These are phyloP conservation scores for Drosophila gaucha DNA, from an alignment of 2,888 invertebrate species.

Conservation along the genomic window DNA sequence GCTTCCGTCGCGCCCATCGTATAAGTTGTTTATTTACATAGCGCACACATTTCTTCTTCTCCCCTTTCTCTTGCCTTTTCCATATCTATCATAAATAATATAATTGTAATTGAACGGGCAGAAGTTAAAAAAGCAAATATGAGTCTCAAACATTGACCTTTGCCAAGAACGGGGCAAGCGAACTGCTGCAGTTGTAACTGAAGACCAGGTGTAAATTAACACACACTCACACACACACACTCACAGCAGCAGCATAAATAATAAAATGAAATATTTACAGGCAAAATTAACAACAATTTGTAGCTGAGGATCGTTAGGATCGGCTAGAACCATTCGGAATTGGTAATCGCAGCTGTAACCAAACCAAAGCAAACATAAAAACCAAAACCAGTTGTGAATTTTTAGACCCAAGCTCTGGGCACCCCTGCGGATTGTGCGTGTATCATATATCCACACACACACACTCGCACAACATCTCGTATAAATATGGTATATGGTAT, in stretches of 20 bases:
- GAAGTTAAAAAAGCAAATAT: constrained; percentile 57
- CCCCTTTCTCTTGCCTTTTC: neutral
- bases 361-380: neutral
- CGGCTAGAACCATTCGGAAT: constrained; percentile 31
- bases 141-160: constrained; percentile 66
- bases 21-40: constrained; percentile 66
- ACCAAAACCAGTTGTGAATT: constrained; percentile 15
- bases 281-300: constrained; percentile 80
- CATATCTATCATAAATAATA: constrained; percentile 44
- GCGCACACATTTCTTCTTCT: constrained; percentile 39
- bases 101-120: constrained; percentile 65
- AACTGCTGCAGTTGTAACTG: constrained; percentile 43
- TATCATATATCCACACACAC: constrained; percentile 52
- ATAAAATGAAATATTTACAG: constrained; percentile 77
- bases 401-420: neutral
- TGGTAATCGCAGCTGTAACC: constrained; percentile 4
- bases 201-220: constrained; percentile 38
- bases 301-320: constrained; percentile 65
- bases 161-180: constrained; percentile 21
- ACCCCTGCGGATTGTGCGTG: constrained; percentile 51
- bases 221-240: constrained; percentile 10
- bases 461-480: constrained; percentile 3
- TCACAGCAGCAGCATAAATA: constrained; percentile 64
- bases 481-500: constrained; percentile 30
- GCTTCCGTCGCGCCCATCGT: constrained; percentile 62